Evolutionary conservation across 1,140 invertebrate genomes (phyloP), one percentile per base, ranked within the genome.

Genomic region (Laupala kohalensis): DNA sequence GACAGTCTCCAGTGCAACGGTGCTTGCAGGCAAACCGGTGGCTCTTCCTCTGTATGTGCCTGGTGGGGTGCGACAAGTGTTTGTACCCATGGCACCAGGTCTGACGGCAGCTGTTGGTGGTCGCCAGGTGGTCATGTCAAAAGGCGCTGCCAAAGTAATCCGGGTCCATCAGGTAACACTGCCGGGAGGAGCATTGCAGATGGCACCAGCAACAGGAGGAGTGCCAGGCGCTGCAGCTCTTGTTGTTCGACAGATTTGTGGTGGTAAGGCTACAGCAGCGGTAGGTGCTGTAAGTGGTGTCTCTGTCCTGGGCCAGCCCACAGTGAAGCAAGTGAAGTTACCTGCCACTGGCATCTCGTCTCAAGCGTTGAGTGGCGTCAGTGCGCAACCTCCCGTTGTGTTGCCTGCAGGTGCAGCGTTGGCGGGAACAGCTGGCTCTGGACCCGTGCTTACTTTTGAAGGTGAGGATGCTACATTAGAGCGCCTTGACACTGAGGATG

Each of bases 91-190:
- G 25, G 69, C 75, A 63, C 30, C 76, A 25, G 77, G 73, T 23
- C 64, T 74, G 64, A 72, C 73, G 15, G 70, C 73, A 62, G 53
- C 72, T 24, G 69, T 73, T 12, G 69, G 76, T 37, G 74, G 75
- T 13, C 73, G 76, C 9, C 75, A 70, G 23, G 74, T 78, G 63
- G 75, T 78, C 67, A 75, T 78, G 70, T 71, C 70, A 68, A 70
- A 73, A 6, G 77, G 77, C 73, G 75, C 74, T 26, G 75, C 77
- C 23, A 77, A 77, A 74, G 76, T 77, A 69, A 76, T 77, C 67
- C 74, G 75, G 71, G 74, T 77, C 28, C 75, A 76, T 63, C 75
- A 76, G 70, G 75, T 76, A n/a, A 75, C 74, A 28, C 71, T 77
- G 69, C 74, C 77, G 19, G 74, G 72, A 73, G 76, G 75, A 30